Percentiles rank a stretch among this genome's conserved stretches.
phyloP scores from a whole-genome alignment of 2,888 invertebrate species.

The Geophilus truncorum region DNA sequence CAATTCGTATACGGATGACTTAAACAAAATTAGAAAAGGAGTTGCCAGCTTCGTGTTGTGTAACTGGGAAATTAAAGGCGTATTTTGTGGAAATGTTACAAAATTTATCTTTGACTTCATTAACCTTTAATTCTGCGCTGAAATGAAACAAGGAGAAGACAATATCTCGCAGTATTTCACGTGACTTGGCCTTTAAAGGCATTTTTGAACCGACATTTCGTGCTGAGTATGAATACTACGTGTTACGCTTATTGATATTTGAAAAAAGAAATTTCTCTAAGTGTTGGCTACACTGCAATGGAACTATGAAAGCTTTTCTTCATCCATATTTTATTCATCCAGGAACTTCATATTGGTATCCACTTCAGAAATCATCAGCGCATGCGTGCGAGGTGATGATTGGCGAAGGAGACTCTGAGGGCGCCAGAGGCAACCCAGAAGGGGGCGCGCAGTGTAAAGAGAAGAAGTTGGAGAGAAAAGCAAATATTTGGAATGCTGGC shows the following conservation, averaged over 20 bases:
- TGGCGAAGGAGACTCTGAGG: slow-evolving; percentile 6
- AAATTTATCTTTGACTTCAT: too few species aligned
- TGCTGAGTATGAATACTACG: not conserved
- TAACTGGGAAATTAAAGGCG: too few species aligned
- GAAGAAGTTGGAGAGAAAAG: slow-evolving; percentile 25
- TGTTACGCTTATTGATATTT: not conserved
- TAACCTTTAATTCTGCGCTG: too few species aligned
- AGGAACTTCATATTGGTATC: slow-evolving; percentile 25
- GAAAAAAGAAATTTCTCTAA: not conserved
- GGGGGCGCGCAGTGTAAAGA: slow-evolving; percentile 18
- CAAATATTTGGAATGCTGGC: slow-evolving; percentile 25
- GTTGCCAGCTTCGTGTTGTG: too few species aligned
- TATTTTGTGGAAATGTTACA: too few species aligned
- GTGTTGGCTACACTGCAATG: not conserved
- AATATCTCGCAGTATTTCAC: too few species aligned
- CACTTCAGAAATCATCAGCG: slow-evolving; percentile 24
- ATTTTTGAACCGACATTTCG: not conserved
- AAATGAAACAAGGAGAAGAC: too few species aligned
- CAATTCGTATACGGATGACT: not conserved
- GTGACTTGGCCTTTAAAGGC: not conserved
- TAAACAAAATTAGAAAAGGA: not conserved
- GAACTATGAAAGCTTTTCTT: not conserved
- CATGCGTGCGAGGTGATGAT: slow-evolving; percentile 20
- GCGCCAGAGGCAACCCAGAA: slow-evolving; percentile 21
- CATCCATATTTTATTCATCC: slow-evolving; percentile 13